A percentile compares a stretch with the other conserved stretches of the same genome.
Conservation (phyloP, 2,113 vertebrate genomes). For the Mastomys coucha region DNA sequence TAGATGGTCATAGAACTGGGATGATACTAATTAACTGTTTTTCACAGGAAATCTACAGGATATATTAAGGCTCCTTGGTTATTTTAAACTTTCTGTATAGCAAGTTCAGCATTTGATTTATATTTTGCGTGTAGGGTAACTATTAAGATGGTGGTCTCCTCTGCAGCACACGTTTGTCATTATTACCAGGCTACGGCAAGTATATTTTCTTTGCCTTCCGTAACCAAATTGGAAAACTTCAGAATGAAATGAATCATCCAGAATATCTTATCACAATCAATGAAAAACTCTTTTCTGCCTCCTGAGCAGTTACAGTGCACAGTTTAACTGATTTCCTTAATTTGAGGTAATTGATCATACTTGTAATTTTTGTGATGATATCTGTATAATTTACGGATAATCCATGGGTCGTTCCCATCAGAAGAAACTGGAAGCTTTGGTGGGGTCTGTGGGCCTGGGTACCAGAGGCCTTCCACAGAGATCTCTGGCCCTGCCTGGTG, state of each 20-base stretch:
- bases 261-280: slow-evolving; percentile 54
- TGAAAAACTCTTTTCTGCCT: neutral
- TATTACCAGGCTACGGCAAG: slow-evolving; percentile 72
- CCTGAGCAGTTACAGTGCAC: neutral
- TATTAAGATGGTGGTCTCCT: slow-evolving; percentile 62
- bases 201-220: slow-evolving; percentile 53
- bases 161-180: slow-evolving; percentile 40
- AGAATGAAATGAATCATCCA: slow-evolving; percentile 60
- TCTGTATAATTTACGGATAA: neutral
- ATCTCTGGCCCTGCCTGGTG: too few species aligned
- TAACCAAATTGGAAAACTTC: slow-evolving; percentile 47
- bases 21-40: neutral
- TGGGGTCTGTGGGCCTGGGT: neutral
- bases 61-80: neutral
- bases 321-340: slow-evolving; percentile 25
- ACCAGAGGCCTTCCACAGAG: too few species aligned
- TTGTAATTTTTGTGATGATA: slow-evolving; percentile 38
- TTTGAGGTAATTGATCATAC: slow-evolving; percentile 59
- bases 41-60: neutral
- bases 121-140: slow-evolving; percentile 74
- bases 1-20: neutral
- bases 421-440: neutral
- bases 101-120: slow-evolving; percentile 60
- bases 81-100: neutral
- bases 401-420: neutral